Evolutionary conservation across 2,797 vertebrate species (phyloP).

Genomic region (Delichon dasypus): DNA sequence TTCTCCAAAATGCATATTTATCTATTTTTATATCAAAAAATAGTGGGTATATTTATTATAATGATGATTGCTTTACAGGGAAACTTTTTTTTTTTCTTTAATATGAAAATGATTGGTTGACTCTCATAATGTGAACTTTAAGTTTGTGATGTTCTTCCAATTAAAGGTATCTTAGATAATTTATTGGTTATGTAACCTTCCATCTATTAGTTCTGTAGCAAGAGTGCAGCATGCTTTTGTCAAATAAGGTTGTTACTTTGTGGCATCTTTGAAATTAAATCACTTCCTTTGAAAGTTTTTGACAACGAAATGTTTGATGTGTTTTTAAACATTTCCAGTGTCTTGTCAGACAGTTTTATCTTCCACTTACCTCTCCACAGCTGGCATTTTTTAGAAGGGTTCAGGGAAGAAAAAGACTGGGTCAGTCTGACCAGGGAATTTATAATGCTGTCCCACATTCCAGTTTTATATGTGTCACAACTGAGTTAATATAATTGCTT

Average conservation of each 20-base stretch:
- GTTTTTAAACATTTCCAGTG: constrained; percentile 20
- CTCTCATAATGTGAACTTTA: neutral
- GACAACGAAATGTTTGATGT: neutral
- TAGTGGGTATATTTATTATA: neutral
- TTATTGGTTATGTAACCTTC: neutral
- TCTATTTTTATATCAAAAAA: neutral
- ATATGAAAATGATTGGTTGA: neutral
- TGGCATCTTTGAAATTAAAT: constrained; percentile 46
- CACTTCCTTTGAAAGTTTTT: constrained; percentile 2
- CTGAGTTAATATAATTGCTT: constrained; percentile 5
- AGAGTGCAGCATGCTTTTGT: constrained; percentile 20
- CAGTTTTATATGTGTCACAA: constrained; percentile 13
- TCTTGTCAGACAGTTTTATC: constrained; percentile 18
- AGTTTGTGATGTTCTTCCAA: neutral
- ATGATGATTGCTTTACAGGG: neutral
- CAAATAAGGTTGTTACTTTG: constrained; percentile 6
- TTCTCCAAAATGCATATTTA: neutral
- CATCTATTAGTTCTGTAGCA: neutral
- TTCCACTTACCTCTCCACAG: constrained; percentile 33
- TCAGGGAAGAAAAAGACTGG: constrained; percentile 17
- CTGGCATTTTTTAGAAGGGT: constrained; percentile 2
- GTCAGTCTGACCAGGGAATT: constrained; percentile 56
- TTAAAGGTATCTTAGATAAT: neutral
- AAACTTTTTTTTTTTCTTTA: neutral
- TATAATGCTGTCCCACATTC: neutral